Base-by-base conservation (phyloP, 37 sponge, comb jelly and placozoan species). In the Cladorhizidae sp. region DNA sequence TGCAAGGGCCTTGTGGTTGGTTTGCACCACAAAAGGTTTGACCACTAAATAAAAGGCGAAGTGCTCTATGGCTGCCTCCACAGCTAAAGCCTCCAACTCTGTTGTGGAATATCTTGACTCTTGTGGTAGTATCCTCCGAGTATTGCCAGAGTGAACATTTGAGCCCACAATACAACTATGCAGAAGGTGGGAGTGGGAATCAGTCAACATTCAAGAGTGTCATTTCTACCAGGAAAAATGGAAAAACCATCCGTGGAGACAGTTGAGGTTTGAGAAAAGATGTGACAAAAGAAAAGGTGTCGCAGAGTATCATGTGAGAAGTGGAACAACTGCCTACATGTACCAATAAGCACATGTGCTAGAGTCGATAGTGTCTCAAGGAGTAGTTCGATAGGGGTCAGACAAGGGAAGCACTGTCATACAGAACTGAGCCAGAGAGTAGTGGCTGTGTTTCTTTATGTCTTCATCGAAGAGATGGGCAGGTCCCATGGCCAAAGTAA, bases 101-200 rank as follows among this genome's bases (percentile, higher is more conserved):
- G 55, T 12, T 54, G 54, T n/a, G n/a, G n/a, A n/a, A n/a, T n/a
- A n/a, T n/a, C n/a, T n/a, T n/a, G n/a, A n/a, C n/a, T n/a, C n/a
- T n/a, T n/a, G n/a, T n/a, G n/a, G n/a, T n/a, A n/a, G n/a, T n/a
- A n/a, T n/a, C n/a, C n/a, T n/a, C n/a, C 57, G 35, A 52, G 0
- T 74, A 40, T 41, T 74, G n/a, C 35, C 74, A 74, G 42, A 74
- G 25, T 22, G n/a, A 74, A 1, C 1, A 31, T 32, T 14, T 74
- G 8, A 74, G 25, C 7, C 74, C 74, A 28, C 55, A 43, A 15
- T 74, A 40, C 54, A 33, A 51, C 74, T 74, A 52, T 35, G 32
- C 54, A 33, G 54, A 51, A 28, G 74, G 54, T 28, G 22, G n/a
- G 9, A 52, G 43, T 57, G 12, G 35, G 1, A 35, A 57, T 18